phyloP scores from a whole-genome alignment of 2,797 vertebrate species.

The Sebastes iracundus region DNA sequence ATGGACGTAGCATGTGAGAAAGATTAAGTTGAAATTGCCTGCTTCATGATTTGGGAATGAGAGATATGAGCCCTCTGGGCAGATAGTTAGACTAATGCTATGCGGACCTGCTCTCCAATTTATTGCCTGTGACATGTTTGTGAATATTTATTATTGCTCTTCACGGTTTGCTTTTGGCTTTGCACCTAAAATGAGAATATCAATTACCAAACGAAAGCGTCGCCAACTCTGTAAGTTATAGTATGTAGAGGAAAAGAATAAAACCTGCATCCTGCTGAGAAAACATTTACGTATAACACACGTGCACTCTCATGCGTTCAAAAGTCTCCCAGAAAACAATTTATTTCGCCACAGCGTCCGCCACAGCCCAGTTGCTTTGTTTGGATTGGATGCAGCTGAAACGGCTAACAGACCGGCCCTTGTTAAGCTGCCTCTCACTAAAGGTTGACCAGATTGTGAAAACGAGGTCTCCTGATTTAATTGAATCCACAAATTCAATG shows the following conservation, averaged over 20 bases:
- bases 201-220: constrained; percentile 57
- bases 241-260: constrained; percentile 18
- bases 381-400: constrained; percentile 69
- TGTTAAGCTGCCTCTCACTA: constrained; percentile 60
- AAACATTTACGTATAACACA: constrained; percentile 15
- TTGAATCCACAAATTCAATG: constrained; percentile 56
- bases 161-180: constrained; percentile 55
- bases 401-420: constrained; percentile 56
- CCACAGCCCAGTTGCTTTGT: constrained; percentile 60
- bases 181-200: constrained; percentile 70
- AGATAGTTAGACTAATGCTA: constrained; percentile 70
- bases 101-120: constrained; percentile 54
- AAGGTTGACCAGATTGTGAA: constrained; percentile 54
- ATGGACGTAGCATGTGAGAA: constrained; percentile 67
- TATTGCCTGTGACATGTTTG: constrained; percentile 69
- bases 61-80: constrained; percentile 61
- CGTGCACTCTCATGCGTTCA: constrained; percentile 1
- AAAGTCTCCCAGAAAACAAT: constrained; percentile 56
- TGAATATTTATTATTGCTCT: constrained; percentile 73
- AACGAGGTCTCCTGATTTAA: constrained; percentile 56
- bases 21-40: constrained; percentile 73
- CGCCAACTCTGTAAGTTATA: constrained; percentile 24
- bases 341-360: constrained; percentile 53
- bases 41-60: constrained; percentile 66
- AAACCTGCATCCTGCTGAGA: constrained; percentile 16